These are phyloP conservation scores for Corbicula japonica DNA, from an alignment of 2,888 invertebrate species.

Conservation along the genomic window DNA sequence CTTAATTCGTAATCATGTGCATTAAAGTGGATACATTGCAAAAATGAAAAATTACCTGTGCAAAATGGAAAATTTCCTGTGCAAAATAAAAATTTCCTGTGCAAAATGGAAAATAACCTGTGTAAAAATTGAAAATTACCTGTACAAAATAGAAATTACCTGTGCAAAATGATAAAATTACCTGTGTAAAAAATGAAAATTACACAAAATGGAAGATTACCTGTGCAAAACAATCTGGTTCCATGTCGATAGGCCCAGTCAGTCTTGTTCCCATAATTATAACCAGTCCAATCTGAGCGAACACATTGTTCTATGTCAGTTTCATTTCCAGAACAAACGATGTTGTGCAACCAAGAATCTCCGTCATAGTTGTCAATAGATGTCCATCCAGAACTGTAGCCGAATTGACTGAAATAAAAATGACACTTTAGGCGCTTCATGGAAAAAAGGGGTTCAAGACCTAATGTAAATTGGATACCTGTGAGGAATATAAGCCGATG, in stretches of 20 bases:
- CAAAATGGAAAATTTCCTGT: not conserved
- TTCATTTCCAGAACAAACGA: conserved; percentile 4
- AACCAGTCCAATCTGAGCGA: not conserved
- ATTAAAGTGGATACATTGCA: too few relatives aligned
- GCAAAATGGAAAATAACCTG: too few relatives aligned
- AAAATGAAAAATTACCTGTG: not conserved
- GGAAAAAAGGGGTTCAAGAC: not conserved
- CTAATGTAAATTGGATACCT: not conserved
- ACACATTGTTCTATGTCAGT: conserved; percentile 5
- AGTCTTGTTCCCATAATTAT: conserved; percentile 2
- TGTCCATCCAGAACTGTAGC: conserved; percentile 20
- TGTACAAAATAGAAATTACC: too few relatives aligned
- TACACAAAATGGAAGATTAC: not conserved
- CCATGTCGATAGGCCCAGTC: conserved; percentile 15
- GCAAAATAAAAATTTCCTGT: too few relatives aligned
- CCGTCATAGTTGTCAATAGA: conserved; percentile 23
- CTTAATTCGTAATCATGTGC: too few relatives aligned
- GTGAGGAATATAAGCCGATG: not conserved
- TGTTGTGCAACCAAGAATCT: not conserved
- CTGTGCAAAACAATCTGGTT: conserved; percentile 5
- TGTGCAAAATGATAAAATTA: too few relatives aligned
- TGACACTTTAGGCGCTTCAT: too few relatives aligned
- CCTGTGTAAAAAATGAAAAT: not conserved
- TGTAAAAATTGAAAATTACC: too few relatives aligned
- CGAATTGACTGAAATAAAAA: not conserved